These are phyloP conservation scores for Budorcas taxicolor DNA, from an alignment of 2,113 vertebrate genomes.

Conservation along the genomic window DNA sequence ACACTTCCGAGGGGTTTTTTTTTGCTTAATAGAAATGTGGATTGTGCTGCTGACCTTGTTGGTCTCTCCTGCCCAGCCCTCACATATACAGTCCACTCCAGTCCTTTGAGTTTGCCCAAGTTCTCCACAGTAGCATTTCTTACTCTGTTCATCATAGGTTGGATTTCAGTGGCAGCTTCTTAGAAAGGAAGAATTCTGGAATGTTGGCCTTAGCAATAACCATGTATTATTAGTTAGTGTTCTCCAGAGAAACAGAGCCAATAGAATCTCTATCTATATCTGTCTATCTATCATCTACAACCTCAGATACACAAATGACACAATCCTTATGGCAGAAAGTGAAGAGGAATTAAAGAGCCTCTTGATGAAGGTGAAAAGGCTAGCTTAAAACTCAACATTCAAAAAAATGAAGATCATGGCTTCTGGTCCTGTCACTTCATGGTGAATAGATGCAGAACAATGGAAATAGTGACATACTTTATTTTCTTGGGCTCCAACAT, in stretches of 20 bases:
- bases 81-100: background rate
- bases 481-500: background rate
- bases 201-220: background rate
- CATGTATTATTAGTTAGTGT: too few species aligned
- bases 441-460: background rate
- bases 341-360: background rate
- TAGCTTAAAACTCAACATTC: background rate
- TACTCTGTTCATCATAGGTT: background rate
- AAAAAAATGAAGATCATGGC: background rate
- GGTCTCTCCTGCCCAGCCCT: background rate
- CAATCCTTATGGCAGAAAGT: background rate
- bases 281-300: background rate
- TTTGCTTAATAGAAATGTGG: background rate
- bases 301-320: background rate
- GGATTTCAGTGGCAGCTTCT: background rate
- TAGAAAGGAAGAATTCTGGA: background rate
- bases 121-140: background rate
- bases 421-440: background rate
- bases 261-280: background rate
- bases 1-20: background rate
- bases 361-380: background rate
- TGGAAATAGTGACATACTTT: background rate
- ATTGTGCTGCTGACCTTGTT: background rate
- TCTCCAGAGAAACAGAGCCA: background rate
- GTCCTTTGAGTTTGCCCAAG: background rate